Percentiles rank a stretch among this genome's conserved stretches.
These are phyloP conservation scores for Trochalopteron elliotii DNA, from an alignment of 2,113 vertebrate genomes.

Conservation along the genomic window DNA sequence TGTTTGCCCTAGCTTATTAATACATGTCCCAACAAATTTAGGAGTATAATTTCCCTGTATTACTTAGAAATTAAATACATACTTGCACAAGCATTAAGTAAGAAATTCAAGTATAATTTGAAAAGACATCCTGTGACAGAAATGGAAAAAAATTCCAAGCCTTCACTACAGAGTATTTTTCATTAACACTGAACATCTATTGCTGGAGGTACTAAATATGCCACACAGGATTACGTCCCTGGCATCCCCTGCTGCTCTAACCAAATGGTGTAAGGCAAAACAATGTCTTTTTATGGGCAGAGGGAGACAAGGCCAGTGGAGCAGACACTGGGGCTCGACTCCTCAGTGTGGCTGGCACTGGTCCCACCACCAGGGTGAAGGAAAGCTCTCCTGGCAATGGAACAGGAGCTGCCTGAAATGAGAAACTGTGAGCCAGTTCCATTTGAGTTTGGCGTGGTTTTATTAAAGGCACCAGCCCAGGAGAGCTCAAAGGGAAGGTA, in stretches of 20 bases:
- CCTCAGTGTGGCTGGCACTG: not conserved
- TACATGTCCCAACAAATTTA: not conserved
- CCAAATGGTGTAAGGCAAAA: not conserved
- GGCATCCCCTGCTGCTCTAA: not conserved
- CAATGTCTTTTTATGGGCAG: not conserved
- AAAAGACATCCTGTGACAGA: not conserved
- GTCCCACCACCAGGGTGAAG: not conserved
- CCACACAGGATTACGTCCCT: not conserved
- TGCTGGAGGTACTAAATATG: not conserved
- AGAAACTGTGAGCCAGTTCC: not conserved
- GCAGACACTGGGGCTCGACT: fast-evolving
- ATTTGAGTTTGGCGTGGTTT: not conserved
- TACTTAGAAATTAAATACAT: not conserved
- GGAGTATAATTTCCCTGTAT: not conserved
- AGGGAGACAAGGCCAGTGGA: not conserved
- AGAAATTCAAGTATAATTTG: not conserved
- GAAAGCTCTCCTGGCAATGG: not conserved
- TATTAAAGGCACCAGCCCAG: not conserved
- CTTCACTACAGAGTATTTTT: not conserved
- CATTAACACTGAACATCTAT: not conserved
- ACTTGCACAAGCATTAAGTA: not conserved
- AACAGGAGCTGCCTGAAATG: not conserved
- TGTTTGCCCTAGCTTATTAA: not conserved
- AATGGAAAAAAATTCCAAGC: not conserved
- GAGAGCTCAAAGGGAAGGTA: not conserved